Conservation (phyloP, 53 echinoderm and acorn worm species). For the Crossaster papposus region DNA sequence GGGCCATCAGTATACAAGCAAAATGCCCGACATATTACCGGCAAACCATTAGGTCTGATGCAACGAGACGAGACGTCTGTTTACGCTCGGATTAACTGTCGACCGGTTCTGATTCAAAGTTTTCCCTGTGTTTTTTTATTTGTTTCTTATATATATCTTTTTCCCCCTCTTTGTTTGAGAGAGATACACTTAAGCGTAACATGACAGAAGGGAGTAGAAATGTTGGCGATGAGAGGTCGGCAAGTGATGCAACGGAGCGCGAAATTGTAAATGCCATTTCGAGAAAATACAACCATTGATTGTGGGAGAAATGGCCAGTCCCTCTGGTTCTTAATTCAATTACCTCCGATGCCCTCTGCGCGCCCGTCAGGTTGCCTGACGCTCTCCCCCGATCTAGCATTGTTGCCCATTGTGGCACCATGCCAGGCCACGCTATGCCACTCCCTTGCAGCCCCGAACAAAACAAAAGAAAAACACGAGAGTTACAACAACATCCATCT, state of each 20-base stretch:
- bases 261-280: conserved; percentile 61
- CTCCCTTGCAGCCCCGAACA: neutral
- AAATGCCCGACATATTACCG: neutral
- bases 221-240: conserved; percentile 17
- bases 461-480: neutral
- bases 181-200: conserved; percentile 20
- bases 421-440: neutral
- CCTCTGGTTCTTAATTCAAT: conserved; percentile 44
- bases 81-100: conserved; percentile 22
- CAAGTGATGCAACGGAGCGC: conserved; percentile 12
- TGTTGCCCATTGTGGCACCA: neutral
- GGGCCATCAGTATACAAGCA: conserved; percentile 23
- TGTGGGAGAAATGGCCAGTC: conserved; percentile 29
- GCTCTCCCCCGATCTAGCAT: neutral
- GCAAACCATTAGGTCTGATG: conserved; percentile 18
- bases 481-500: conserved; percentile 51
- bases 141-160: no score
- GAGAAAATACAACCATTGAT: conserved; percentile 51
- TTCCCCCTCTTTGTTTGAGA: neutral
- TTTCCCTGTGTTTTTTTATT: neutral
- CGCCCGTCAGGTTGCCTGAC: conserved; percentile 47
- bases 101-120: conserved; percentile 25
- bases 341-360: conserved; percentile 6
- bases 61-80: neutral
- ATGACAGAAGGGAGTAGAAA: neutral